Percentiles rank a stretch among this genome's conserved stretches.
These are phyloP conservation scores for Trachythela sp. DNA, from an alignment of 64 coral and sea anemone genomes.

Conservation along the genomic window DNA sequence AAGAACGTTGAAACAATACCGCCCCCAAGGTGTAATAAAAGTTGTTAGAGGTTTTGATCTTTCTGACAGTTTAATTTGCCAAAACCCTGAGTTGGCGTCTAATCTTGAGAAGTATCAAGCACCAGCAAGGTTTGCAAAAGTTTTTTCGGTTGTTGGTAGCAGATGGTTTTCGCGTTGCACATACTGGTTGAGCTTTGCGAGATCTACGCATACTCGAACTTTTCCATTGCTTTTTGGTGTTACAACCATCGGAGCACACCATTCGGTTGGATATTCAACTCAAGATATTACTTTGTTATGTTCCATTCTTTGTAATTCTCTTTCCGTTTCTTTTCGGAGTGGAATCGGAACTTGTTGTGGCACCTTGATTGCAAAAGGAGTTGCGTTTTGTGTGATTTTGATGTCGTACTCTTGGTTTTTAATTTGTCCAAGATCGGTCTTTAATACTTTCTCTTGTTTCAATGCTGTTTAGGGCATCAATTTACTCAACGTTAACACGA, in stretches of 20 bases:
- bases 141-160: no score
- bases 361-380: no score
- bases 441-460: slow-evolving; percentile 8
- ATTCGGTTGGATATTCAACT: background rate
- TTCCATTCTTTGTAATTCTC: slow-evolving; percentile 15
- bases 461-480: background rate
- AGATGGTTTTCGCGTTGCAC: background rate
- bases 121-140: slow-evolving; percentile 15
- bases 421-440: slow-evolving; percentile 22
- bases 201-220: no score
- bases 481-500: background rate
- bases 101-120: background rate
- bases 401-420: no score
- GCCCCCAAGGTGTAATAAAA: no score
- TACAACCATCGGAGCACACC: no score
- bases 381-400: no score
- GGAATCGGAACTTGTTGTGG: slow-evolving; percentile 33
- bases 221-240: no score
- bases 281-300: slow-evolving; percentile 1
- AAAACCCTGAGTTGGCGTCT: background rate
- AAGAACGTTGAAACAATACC: background rate
- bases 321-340: slow-evolving; percentile 6
- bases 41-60: background rate
- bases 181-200: no score
- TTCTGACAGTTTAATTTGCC: slow-evolving; percentile 30